These are phyloP conservation scores for Sisor rabdophorus DNA, from an alignment of 2,113 vertebrate genomes.

Conservation along the genomic window DNA sequence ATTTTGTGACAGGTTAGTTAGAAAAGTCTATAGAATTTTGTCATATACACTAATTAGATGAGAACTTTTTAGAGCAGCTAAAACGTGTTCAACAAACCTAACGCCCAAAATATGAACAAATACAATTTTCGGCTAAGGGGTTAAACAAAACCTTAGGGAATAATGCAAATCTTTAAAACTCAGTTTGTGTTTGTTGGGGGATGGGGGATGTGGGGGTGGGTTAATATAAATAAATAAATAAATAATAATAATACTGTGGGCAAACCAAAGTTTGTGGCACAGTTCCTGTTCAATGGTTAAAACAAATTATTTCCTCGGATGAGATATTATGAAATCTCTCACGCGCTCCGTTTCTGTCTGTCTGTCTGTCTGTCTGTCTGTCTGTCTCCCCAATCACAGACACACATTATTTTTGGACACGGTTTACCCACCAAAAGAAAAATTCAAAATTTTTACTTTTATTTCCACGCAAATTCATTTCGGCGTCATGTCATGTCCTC, in stretches of 20 bases:
- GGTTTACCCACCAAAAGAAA: neutral
- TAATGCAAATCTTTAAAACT: no score
- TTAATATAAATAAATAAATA: no score
- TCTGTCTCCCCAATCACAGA: neutral
- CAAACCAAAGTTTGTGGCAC: neutral
- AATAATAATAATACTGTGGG: neutral
- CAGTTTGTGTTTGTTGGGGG: no score
- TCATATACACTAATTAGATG: no score
- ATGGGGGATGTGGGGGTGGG: no score
- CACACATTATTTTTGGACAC: constrained; percentile 4
- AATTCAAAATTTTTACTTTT: neutral
- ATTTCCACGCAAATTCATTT: neutral
- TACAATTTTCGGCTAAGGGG: no score
- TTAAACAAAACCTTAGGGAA: no score
- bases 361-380: neutral
- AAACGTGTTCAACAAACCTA: no score
- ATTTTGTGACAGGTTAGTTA: neutral
- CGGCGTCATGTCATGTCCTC: constrained; percentile 1
- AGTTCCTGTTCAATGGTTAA: neutral
- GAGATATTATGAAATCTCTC: neutral
- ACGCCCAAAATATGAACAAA: no score
- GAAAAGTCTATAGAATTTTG: neutral
- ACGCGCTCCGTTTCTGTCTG: neutral
- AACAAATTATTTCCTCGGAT: neutral
- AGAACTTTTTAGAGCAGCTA: no score